Evolutionary conservation across 2,113 vertebrate species (phyloP), one percentile per base, ranked within the genome.

Genomic region (Cyanistes caeruleus): DNA sequence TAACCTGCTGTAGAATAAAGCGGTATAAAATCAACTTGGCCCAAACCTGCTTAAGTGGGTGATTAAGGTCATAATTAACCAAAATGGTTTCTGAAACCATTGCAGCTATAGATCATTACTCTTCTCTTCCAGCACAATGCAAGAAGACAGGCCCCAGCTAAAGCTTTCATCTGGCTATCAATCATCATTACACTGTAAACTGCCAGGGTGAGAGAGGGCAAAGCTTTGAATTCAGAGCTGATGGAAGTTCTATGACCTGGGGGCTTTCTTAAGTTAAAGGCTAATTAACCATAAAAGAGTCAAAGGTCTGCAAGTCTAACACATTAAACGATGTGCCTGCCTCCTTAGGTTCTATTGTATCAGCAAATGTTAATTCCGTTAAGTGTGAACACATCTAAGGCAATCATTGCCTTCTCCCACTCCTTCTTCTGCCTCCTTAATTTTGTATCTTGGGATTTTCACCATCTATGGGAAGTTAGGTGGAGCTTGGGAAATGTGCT

Each of bases 251-350:
- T 96, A 55, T 96, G 95, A 94, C 96, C 95, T 89, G 69, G 21
- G 63, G 93, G 77, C 86, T 95, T 97, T 96, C 92, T 96, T 90
- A 92, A 97, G 55, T 74, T 87, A 92, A 96, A 80, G 92, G 77
- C 96, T 97, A 97, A 97, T 97, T 96, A 96, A 97, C 97, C 96
- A 92, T 96, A 96, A 92, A 97, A 79, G 84, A 96, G 94, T 96
- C 94, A 97, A 96, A 96, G 93, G 94, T 97, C 97, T 94, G 69
- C 60, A 93, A 96, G 86, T 95, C 83, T 92, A 92, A 94, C 77
- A 94, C 80, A 82, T 94, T 84, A 90, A 96, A 84, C 0, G 14
- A 93, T 73, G 53, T 78, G 91, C 62, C 86, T 92, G 80, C 74
- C 88, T 89, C 88, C 90, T 92, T 90, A 74, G 33, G 33, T 96